Base-by-base conservation (phyloP, 2,797 vertebrate genomes). In the Pseudomugil gertrudae region DNA sequence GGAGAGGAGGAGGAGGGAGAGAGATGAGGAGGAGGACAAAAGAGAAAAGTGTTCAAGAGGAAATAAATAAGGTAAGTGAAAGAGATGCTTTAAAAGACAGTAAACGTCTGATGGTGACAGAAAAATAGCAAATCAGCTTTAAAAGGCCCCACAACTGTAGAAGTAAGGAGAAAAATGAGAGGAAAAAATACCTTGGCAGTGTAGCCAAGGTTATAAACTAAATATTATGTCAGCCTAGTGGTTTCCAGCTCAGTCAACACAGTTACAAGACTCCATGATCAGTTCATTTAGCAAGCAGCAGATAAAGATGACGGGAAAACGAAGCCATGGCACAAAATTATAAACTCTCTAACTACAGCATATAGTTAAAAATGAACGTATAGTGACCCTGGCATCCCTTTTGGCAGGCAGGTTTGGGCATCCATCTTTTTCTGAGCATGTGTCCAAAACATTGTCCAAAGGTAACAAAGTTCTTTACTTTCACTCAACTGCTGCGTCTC, bases 51-150 rank as follows among this genome's bases (percentile, higher is more conserved):
- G 58, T 65, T 63, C 56, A 59, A 65, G 66, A 51, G 52, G 71
- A 82, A 80, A 78, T 80, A 76, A 72, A 83, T 74, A 64, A 71
- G 55, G 54, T 51, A 24, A 55, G 54, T 57, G 29, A 56, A 47
- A 56, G 58, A 36, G 32, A 66, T 48, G 33, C 66, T 76, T 54
- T 26, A 26, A 45, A 17, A 75, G 66, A 54, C n/a, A 51, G 5
- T 57, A 9, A 47, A 60, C 24, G 51, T 60, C 55, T 53, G 43
- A 21, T 68, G 69, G 43, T 8, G 5, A 62, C 23, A 58, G 36
- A 40, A 63, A 64, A 72, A 67, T 19, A 26, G 26, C 8, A 47
- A 63, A 64, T 57, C 21, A 1, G 33, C 14, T 33, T 4, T 43
- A 47, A 67, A 65, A 60, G 10, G 38, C 26, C 19, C 13, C 19